Evolutionary conservation across 2,888 invertebrate species (phyloP), one percentile per base, ranked within the genome.

Genomic region (Drosophila histrio): DNA sequence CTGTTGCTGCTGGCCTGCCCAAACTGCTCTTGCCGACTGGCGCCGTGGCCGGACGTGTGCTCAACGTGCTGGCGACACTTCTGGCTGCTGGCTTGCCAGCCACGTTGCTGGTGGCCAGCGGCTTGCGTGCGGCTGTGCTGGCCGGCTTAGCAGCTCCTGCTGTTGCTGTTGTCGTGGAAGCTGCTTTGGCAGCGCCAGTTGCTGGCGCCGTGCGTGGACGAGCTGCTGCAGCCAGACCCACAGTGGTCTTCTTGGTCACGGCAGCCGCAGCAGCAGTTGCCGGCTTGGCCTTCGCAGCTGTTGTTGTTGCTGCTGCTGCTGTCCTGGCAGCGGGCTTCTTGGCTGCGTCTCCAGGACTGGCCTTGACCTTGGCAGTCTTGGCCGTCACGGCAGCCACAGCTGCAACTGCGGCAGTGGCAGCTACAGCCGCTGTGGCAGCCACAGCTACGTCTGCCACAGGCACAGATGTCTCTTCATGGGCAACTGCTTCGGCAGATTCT

Each of bases 201-300:
- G 66, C 59, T 1, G 89, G 88, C 11, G 89, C 89, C 2, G 89
- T 86, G 26, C 89, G 88, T 46, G 89, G 88, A 15, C 88, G 85
- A 52, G 86, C 64, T 15, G 59, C 47, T 43, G 72, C 49, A 32
- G 70, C 41, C 7, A 21, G 46, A 30, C 66, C 61, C 11, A 32
- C 4, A 3, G 64, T 21, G 4, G 59, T 54, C 7, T 50, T 60
- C 57, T 77, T 86, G 17, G 61, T 30, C 53, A 2, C 68, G n/a
- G n/a, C 49, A 4, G 28, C 21, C 3, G 60, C 53, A 4, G 70
- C 47, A 1, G 47, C 22, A 1, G 64, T 34, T 1, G 76, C 49
- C n/a, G 78, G 36, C 50, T 69, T 87, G 9, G 85, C 17, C 67
- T 69, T 87, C 38, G 69, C 30, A 4, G 76, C 34, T 2, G 66